phyloP scores from a whole-genome alignment of 2,888 invertebrate species.

The Mystacides longicornis region DNA sequence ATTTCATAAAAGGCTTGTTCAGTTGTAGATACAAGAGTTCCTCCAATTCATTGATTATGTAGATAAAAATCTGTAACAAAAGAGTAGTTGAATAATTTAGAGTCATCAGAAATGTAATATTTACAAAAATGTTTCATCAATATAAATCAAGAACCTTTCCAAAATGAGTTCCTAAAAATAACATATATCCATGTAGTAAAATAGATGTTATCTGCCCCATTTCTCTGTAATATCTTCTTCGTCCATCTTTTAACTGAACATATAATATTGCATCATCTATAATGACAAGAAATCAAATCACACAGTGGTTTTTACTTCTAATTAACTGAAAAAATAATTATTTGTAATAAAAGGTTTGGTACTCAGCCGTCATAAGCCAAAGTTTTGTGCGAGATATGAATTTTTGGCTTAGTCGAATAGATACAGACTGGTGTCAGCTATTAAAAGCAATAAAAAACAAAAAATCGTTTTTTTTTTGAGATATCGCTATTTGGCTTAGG shows the following conservation, averaged over 20 bases:
- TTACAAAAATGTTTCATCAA: not conserved
- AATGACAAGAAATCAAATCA: too few relatives aligned
- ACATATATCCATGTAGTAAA: constrained; percentile 20
- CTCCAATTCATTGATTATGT: constrained; percentile 10
- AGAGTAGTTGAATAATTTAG: not conserved
- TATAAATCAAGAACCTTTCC: constrained; percentile 18
- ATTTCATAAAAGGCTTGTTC: constrained; percentile 11
- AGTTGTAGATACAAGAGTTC: constrained; percentile 14
- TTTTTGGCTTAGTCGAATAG: too few relatives aligned
- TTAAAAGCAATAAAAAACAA: too few relatives aligned
- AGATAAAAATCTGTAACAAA: constrained; percentile 13
- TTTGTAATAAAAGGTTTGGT: too few relatives aligned
- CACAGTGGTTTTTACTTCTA: too few relatives aligned
- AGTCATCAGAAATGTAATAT: not conserved
- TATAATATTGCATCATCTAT: constrained; percentile 17
- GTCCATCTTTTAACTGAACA: constrained; percentile 14
- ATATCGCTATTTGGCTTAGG: too few relatives aligned
- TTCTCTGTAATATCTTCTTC: constrained; percentile 4
- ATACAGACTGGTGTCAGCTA: too few relatives aligned
- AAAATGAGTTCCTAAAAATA: constrained; percentile 21
- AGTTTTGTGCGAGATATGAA: too few relatives aligned
- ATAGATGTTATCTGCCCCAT: constrained; percentile 14
- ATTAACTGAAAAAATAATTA: too few relatives aligned
- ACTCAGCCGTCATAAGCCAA: too few relatives aligned
- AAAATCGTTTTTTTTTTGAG: too few relatives aligned